Base-by-base conservation (phyloP, 2,888 invertebrate genomes). In the Apamea epomidion region DNA sequence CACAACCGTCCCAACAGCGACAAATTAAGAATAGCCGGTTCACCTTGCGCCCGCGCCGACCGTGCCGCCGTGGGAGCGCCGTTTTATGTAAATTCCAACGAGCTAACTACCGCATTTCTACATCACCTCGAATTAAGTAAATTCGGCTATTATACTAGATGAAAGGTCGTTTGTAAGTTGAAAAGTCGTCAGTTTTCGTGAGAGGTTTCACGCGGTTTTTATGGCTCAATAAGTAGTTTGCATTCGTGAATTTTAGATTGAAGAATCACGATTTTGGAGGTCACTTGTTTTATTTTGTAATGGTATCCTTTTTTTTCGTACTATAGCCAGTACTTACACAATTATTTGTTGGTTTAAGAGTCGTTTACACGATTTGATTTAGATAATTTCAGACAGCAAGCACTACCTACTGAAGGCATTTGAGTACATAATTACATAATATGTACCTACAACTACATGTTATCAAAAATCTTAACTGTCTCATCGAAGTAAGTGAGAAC, bases 21-120 rank as follows among this genome's bases (percentile, higher is more conserved):
- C 94, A 94, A 93, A 94, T 94, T 93, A 94, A 95, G 95, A 96
- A 94, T 95, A 94, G 94, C 93, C 92, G 84, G 95, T 91, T 96
- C 94, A 96, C 96, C 96, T 97, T 96, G 95, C 91, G 88, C 90
- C 85, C 94, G 95, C 91, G 88, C 90, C 91, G 88, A 90, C 85
- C 95, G 95, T 91, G 88, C 90, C 83, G 83, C 90, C 95, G 96
- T 96, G 96, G 95, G 96, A 96, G 95, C 94, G 93, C 91, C 91
- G 85, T 90, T 94, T 93, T 93, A 94, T 94, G 94, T 94, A 94
- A 95, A 95, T 94, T 92, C 93, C 93, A 65, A 91, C 90, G 87
- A 90, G 88, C 80, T 89, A 91, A 95, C 95, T 95, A 94, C 94
- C 95, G 95, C 94, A 94, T 95, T 95, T 94, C 94, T 93, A 92